Evolutionary conservation across 2,797 vertebrate species (phyloP), one percentile per base, ranked within the genome.

Genomic region (Chaunax sp.): DNA sequence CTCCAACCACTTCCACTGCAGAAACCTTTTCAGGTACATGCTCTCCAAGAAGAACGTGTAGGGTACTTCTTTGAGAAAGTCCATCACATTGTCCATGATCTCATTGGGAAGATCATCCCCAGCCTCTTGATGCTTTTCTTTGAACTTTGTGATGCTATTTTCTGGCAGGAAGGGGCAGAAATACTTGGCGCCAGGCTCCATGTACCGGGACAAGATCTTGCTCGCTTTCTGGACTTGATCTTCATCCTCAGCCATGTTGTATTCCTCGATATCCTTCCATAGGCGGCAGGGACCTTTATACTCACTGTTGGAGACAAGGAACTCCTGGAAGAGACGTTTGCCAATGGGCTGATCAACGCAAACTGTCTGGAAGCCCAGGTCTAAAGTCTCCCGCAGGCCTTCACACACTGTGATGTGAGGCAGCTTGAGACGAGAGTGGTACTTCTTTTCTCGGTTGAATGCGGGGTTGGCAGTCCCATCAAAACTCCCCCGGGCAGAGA

Each of bases 1-100:
- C 85, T 98, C 96, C 78, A 98, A 85, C 94, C 96, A 96, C 87
- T 98, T 97, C 96, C 96, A 97, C 87, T 98, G 96, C 75, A 97
- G 83, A 81, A 95, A 96, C 75, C 94, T 91, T 81, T 94, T 95
- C 20, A 96, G 93, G 44, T 94, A 89, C 87, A 95, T 92, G 65
- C 92, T 95, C 59, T 84, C 93, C 85, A 95, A 85, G 84, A 95
- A 97, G 80, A 94, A 93, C 0, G 82, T 82, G 64, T 95, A 96
- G 19, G 96, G 96, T 15, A 80, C 92, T 64, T 93, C 90, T 15
- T 95, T 92, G 64, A 98, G 90, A 81, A 95, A 94, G 40, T 86
- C 89, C 81, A 95, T 78, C 3, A 95, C 81, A 2, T 63, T 89
- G 68, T 81, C 80, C 69, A 87, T 82, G 6, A 91, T 78, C 2